Percentiles rank a stretch among this genome's conserved stretches.
Evolutionary conservation across 2,888 invertebrate genomes (phyloP).

Genomic region (Blastobasis lacticolella): DNA sequence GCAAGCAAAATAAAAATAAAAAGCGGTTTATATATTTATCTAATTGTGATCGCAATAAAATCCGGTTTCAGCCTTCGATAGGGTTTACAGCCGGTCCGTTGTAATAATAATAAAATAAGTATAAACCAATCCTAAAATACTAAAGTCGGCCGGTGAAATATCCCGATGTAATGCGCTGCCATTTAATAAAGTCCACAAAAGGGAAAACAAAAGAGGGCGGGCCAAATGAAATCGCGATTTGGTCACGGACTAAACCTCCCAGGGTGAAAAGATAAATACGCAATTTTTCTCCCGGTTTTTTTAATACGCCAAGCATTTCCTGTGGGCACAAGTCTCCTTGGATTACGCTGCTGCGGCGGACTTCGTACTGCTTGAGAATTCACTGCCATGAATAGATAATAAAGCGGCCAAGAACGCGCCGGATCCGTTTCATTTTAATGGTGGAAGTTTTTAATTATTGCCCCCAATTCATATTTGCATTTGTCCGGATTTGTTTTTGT

Average conservation of each 20-base stretch:
- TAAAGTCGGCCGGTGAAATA: neutral
- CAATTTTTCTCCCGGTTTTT: conserved; percentile 28
- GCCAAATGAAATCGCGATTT: conserved; percentile 10
- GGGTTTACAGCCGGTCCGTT: no score
- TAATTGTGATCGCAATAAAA: no score
- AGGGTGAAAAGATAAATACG: conserved; percentile 24
- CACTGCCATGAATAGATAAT: conserved; percentile 43
- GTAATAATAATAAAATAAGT: no score
- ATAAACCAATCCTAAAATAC: no score
- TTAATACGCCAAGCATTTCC: conserved; percentile 34
- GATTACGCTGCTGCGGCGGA: conserved; percentile 29
- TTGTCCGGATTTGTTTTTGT: no score
- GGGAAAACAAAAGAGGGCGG: conserved; percentile 4
- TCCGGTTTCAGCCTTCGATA: no score
- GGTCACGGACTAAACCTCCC: conserved; percentile 16
- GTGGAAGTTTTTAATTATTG: no score
- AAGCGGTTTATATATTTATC: no score
- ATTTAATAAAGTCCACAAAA: conserved; percentile 14
- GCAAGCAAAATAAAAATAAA: no score
- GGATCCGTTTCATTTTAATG: no score
- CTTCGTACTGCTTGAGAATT: conserved; percentile 32
- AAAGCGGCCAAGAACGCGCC: conserved; percentile 9
- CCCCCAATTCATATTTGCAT: no score
- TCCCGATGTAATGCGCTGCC: conserved; percentile 4
- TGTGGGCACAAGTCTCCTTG: conserved; percentile 25